These are phyloP conservation scores for Excalfactoria chinensis DNA, from an alignment of 2,113 vertebrate species.

Conservation along the genomic window DNA sequence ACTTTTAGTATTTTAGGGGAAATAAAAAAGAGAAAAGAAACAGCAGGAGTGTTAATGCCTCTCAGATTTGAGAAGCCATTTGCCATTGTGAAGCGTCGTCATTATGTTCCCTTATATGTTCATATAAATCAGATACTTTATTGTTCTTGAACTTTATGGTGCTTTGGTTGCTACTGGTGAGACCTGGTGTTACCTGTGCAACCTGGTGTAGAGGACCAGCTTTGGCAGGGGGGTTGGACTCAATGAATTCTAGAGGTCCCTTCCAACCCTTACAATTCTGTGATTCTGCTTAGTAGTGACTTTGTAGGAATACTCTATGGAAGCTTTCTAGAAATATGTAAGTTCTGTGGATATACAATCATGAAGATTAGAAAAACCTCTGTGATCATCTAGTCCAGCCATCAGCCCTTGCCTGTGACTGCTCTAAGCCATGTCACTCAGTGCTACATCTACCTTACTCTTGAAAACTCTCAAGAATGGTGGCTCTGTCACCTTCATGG, in stretches of 20 bases:
- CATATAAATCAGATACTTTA: not conserved
- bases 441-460: too few species aligned
- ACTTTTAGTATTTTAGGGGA: not conserved
- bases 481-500: too few species aligned
- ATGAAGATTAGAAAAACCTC: too few species aligned
- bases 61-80: not conserved
- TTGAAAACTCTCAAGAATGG: too few species aligned
- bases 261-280: too few species aligned
- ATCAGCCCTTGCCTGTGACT: too few species aligned
- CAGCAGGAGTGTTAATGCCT: not conserved
- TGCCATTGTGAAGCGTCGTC: not conserved
- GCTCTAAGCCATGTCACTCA: too few species aligned
- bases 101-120: not conserved
- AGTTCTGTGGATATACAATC: not conserved
- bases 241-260: too few species aligned
- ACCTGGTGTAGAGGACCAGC: too few species aligned
- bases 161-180: not conserved
- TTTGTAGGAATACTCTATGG: accelerated
- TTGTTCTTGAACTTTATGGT: not conserved
- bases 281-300: not conserved
- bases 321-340: not conserved
- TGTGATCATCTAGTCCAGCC: too few species aligned
- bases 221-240: too few species aligned
- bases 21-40: not conserved
- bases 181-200: too few species aligned